Percentiles rank a stretch among this genome's conserved stretches.
phyloP scores from a whole-genome alignment of 2,888 invertebrate species.

The Tachina lurida region DNA sequence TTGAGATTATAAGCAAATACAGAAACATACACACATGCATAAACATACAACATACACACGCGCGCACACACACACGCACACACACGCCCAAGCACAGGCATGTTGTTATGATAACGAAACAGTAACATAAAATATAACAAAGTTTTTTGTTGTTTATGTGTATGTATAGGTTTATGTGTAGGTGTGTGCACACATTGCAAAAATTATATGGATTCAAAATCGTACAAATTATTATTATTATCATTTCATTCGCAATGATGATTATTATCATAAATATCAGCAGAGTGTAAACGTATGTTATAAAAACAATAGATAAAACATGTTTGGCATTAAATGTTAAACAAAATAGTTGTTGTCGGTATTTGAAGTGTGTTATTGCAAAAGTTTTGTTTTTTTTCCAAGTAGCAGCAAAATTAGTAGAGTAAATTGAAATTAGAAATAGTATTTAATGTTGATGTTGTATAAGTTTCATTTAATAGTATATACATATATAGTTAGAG shows the following conservation, averaged over 20 bases:
- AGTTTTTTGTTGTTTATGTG: neutral
- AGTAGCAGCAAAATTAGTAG: neutral
- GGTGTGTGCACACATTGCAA: neutral
- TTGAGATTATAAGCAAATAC: neutral
- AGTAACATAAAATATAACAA: neutral
- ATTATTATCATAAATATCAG: conserved; percentile 19
- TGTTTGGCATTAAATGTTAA: neutral
- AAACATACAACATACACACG: neutral
- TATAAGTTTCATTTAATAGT: conserved; percentile 1
- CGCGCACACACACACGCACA: neutral
- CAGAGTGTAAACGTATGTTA: neutral
- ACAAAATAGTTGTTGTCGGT: conserved; percentile 2
- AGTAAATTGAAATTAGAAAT: neutral
- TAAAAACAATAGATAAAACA: neutral
- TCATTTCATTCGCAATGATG: conserved; percentile 3
- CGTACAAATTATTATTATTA: conserved; percentile 31
- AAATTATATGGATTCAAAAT: conserved; percentile 59
- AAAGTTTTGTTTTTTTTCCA: neutral
- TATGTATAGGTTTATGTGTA: neutral
- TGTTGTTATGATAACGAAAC: neutral
- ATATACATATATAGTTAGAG: neutral
- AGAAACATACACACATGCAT: conserved; percentile 4
- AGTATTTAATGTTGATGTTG: neutral
- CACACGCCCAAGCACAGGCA: neutral
- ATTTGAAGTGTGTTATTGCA: conserved; percentile 18